Conservation (phyloP, 2,797 vertebrate species). For the Bradypodion ventrale region DNA sequence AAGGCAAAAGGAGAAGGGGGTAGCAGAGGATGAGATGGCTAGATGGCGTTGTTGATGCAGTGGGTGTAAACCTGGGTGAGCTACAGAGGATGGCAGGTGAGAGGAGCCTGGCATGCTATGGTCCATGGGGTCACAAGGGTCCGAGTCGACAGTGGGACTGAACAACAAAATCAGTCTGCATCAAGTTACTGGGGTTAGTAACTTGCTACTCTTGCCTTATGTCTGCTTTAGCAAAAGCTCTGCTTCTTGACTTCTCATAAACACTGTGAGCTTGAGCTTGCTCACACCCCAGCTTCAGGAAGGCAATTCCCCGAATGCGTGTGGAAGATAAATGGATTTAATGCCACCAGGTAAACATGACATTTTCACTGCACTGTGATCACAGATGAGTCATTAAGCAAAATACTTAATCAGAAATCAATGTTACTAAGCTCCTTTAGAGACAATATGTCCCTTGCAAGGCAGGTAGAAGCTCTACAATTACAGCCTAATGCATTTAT, state of each 20-base stretch:
- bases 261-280: conserved; percentile 50
- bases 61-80: too few species aligned
- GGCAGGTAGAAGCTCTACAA: conserved; percentile 72
- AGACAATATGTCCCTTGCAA: conserved; percentile 73
- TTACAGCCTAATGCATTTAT: conserved; percentile 79
- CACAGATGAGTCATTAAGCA: conserved; percentile 78
- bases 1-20: too few species aligned
- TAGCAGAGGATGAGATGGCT: too few species aligned
- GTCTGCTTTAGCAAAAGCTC: conserved; percentile 17
- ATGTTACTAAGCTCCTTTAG: conserved; percentile 78
- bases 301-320: conserved; percentile 71
- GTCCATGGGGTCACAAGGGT: too few species aligned
- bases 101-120: too few species aligned
- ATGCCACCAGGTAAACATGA: conserved; percentile 76
- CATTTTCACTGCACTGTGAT: conserved; percentile 76
- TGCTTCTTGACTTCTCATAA: conserved; percentile 54
- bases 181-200: too few species aligned
- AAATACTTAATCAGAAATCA: conserved; percentile 81
- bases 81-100: too few species aligned
- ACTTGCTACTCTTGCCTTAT: neutral
- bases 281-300: conserved; percentile 66
- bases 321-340: conserved; percentile 75
- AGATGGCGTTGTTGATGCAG: too few species aligned
- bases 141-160: too few species aligned
- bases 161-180: too few species aligned